Base-by-base conservation (phyloP, 2,797 vertebrate species). In the Ctenopoma kingsleyae region DNA sequence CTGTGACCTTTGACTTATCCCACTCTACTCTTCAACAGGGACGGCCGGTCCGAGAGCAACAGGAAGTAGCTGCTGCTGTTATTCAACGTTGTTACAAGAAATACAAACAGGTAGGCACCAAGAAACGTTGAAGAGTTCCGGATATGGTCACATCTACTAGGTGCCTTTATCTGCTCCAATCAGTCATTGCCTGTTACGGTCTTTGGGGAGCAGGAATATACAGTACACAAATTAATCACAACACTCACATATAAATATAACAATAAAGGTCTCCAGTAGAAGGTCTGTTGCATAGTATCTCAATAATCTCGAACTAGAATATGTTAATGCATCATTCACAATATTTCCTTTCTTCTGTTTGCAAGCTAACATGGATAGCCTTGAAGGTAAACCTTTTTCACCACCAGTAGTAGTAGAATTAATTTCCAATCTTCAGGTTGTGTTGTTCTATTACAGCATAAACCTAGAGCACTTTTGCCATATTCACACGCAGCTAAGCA, bases 281-380 rank as follows among this genome's bases (percentile, higher is more conserved):
- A 32, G 30, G 30, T 32, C 30, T 32, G 30, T 32, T 12, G 35
- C 9, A 1, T 36, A 15, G n/a, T n/a, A 30, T 16, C 1, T 46
- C 38, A 20, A 2, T 53, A 59, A 22, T 23, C n/a, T n/a, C n/a
- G n/a, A n/a, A 61, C 59, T 7, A 44, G 46, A 27, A 25, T 25
- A 64, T 66, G 8, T 58, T 32, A 62, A 66, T 67, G 32, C 53
- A 48, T 70, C 44, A 76, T 83, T 83, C 71, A 85, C 76, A 84
- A 64, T 47, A 23, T 81, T 65, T 73, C 55, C 74, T 72, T 76
- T 90, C 88, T 83, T 81, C 74, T 85, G 90, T 94, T 94, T 93
- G 87, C 94, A 98, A 99, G 98, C 98, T 99, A 95, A 99, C 98
- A 96, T 99, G 98, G 98, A 99, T 99, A 99, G 98, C 98, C 96